Evolutionary conservation across 2,888 invertebrate species (phyloP).

Genomic region (Eledone cirrhosa): DNA sequence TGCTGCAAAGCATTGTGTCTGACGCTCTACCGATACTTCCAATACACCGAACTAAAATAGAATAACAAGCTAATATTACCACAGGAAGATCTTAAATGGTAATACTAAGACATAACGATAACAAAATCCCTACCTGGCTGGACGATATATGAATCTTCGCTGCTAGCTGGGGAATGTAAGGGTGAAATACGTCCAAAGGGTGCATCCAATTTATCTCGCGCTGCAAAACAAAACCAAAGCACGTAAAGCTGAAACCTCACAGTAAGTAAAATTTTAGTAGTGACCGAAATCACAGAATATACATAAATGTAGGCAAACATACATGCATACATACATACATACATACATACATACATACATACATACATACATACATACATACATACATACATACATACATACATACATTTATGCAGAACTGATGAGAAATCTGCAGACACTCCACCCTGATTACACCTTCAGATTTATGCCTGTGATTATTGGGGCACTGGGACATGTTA

Average conservation of each 20-base stretch:
- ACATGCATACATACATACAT: not conserved
- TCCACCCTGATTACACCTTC: too few relatives aligned
- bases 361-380: not conserved
- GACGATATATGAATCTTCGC: constrained; percentile 14
- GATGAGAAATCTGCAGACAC: too few relatives aligned
- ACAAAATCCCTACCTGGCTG: constrained; percentile 14
- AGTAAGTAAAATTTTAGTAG: not conserved
- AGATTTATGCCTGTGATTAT: too few relatives aligned
- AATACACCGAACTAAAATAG: too few relatives aligned
- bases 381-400: not conserved
- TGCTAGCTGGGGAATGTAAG: constrained; percentile 21
- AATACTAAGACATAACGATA: too few relatives aligned
- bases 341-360: not conserved
- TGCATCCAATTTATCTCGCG: constrained; percentile 18
- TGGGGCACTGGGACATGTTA: too few relatives aligned
- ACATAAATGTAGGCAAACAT: not conserved
- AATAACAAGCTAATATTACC: too few relatives aligned
- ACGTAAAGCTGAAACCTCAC: too few relatives aligned
- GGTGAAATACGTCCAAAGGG: not conserved
- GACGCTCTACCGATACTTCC: too few relatives aligned
- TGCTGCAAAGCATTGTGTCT: too few relatives aligned
- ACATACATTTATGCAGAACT: too few relatives aligned
- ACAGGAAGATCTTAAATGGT: too few relatives aligned
- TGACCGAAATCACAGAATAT: not conserved
- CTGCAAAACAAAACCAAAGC: not conserved